A percentile compares a stretch with the other conserved stretches of the same genome.
phyloP scores from a whole-genome alignment of 2,113 vertebrate species.

The Pachyramphus minor region DNA sequence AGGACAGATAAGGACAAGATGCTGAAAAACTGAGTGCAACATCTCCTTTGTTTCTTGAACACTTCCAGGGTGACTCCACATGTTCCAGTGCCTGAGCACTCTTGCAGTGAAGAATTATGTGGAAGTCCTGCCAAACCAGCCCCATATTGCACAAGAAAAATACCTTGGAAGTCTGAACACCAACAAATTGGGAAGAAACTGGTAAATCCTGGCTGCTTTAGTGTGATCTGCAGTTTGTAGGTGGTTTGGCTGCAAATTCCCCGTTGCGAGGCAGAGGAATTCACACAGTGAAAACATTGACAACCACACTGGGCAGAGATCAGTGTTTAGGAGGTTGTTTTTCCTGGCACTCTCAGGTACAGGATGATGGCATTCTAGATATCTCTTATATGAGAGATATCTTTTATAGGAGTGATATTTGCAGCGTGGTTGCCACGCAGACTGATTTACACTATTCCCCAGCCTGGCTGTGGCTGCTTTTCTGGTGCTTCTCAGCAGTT shows the following conservation, averaged over 20 bases:
- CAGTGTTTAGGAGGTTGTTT: neutral
- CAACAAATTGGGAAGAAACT: neutral
- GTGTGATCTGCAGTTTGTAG: neutral
- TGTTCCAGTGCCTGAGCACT: neutral
- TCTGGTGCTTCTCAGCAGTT: neutral
- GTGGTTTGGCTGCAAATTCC: neutral
- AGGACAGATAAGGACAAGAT: neutral
- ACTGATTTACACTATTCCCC: neutral
- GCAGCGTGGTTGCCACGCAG: neutral
- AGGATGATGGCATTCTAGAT: too few species aligned
- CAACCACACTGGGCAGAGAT: too few species aligned
- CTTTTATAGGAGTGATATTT: neutral
- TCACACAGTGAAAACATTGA: neutral
- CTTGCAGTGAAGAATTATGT: neutral
- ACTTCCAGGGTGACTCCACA: neutral
- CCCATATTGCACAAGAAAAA: neutral
- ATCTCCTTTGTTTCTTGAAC: neutral
- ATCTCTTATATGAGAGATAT: neutral
- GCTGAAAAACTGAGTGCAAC: neutral
- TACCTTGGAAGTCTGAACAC: neutral
- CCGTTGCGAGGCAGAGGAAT: neutral
- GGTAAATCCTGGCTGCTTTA: neutral
- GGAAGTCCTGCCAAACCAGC: neutral
- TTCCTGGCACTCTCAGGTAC: neutral
- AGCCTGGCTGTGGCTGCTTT: neutral